A percentile compares a stretch with the other conserved stretches of the same genome.
phyloP scores from a whole-genome alignment of 2,797 vertebrate species.

The Cygnus olor region DNA sequence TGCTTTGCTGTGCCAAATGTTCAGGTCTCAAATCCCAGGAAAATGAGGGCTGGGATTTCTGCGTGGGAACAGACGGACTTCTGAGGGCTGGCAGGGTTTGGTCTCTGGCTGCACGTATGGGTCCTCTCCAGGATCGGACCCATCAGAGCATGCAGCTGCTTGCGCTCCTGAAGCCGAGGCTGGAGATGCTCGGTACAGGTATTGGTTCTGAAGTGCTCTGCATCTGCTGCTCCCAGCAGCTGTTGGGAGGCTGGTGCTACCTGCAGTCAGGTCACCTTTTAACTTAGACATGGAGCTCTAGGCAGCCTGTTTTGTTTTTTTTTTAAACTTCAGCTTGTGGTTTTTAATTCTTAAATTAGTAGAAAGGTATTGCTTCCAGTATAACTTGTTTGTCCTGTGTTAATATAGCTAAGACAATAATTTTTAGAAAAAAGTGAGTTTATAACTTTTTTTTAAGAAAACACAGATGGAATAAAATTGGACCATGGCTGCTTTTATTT shows the following conservation, averaged over 20 bases:
- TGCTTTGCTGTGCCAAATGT: neutral
- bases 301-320: neutral
- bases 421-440: neutral
- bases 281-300: neutral
- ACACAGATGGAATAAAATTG: neutral
- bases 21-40: neutral
- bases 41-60: neutral
- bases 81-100: neutral
- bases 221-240: neutral
- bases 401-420: neutral
- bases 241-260: neutral
- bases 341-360: neutral
- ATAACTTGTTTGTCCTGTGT: neutral
- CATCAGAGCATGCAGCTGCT: neutral
- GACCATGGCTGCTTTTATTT: neutral
- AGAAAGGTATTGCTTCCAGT: neutral
- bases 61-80: neutral
- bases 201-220: neutral
- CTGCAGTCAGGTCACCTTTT: neutral
- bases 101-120: neutral
- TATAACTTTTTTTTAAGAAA: neutral
- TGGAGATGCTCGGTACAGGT: neutral
- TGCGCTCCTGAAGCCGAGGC: neutral
- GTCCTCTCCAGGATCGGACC: rapidly evolving
- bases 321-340: neutral